Conservation (phyloP, 1,140 invertebrate species). For the Drosophila athabasca region DNA sequence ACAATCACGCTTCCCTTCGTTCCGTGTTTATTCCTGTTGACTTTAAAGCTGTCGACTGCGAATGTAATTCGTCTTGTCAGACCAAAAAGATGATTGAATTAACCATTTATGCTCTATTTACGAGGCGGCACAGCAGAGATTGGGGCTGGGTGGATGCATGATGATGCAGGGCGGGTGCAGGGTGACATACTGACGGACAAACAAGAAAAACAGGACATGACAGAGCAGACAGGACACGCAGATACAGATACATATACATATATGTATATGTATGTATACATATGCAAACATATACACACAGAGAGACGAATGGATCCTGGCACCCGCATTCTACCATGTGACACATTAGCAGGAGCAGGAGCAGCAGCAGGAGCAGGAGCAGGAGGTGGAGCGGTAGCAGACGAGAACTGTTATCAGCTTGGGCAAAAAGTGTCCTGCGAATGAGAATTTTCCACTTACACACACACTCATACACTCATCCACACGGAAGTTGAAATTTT, state of each 20-base stretch:
- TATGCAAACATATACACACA: no score
- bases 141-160: no score
- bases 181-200: conserved; percentile 17
- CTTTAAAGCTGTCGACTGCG: conserved; percentile 13
- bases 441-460: conserved; percentile 46
- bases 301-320: conserved; percentile 28
- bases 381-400: neutral
- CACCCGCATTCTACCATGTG: conserved; percentile 66
- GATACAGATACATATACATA: conserved; percentile 2
- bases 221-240: conserved; percentile 37
- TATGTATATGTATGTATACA: no score
- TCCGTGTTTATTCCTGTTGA: neutral
- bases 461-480: conserved; percentile 3
- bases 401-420: conserved; percentile 65
- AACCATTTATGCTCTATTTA: conserved; percentile 72
- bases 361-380: neutral
- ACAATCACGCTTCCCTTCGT: neutral
- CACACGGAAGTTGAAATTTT: conserved; percentile 64
- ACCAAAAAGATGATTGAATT: conserved; percentile 69
- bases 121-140: conserved; percentile 1
- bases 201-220: conserved; percentile 48
- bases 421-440: conserved; percentile 67
- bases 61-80: conserved; percentile 59
- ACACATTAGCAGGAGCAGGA: conserved; percentile 40
- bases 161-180: neutral